phyloP scores from a whole-genome alignment of 2,797 vertebrate species.

The Acomys russatus region DNA sequence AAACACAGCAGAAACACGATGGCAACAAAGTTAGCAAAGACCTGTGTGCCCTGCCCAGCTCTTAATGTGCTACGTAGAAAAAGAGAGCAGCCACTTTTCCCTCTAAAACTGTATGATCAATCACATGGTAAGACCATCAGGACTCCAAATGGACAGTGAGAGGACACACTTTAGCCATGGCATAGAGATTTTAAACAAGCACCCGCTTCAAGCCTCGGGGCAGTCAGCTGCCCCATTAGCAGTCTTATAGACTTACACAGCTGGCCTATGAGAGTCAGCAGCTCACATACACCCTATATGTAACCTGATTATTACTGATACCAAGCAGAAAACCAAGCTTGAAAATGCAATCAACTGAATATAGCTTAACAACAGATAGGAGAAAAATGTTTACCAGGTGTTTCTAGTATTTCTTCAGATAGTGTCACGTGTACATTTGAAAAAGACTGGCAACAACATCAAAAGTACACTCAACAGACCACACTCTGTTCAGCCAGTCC shows the following conservation, averaged over 20 bases:
- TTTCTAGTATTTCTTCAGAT: constrained; percentile 86
- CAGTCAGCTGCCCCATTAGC: constrained; percentile 25
- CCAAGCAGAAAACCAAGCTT: constrained; percentile 79
- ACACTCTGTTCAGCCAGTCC: constrained; percentile 80
- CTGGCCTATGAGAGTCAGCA: constrained; percentile 80
- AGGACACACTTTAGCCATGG: constrained; percentile 45
- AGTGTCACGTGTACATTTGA: constrained; percentile 82
- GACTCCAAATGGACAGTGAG: constrained; percentile 27
- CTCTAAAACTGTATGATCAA: constrained; percentile 49
- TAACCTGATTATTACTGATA: constrained; percentile 79
- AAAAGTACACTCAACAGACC: constrained; percentile 82
- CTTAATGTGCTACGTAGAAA: constrained; percentile 43
- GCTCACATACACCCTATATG: constrained; percentile 75
- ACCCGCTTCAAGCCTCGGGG: constrained; percentile 41
- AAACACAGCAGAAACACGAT: constrained; percentile 36
- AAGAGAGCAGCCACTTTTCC: constrained; percentile 20
- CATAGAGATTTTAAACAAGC: constrained; percentile 51
- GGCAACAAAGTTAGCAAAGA: not conserved
- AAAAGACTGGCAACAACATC: constrained; percentile 85
- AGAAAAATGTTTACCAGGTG: constrained; percentile 82
- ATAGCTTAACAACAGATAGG: constrained; percentile 80
- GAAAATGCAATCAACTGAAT: constrained; percentile 76
- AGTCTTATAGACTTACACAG: constrained; percentile 63
- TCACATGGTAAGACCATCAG: constrained; percentile 18
- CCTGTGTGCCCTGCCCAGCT: not conserved